Conservation (phyloP, 2,113 vertebrate species). For the Ailurus styani region DNA sequence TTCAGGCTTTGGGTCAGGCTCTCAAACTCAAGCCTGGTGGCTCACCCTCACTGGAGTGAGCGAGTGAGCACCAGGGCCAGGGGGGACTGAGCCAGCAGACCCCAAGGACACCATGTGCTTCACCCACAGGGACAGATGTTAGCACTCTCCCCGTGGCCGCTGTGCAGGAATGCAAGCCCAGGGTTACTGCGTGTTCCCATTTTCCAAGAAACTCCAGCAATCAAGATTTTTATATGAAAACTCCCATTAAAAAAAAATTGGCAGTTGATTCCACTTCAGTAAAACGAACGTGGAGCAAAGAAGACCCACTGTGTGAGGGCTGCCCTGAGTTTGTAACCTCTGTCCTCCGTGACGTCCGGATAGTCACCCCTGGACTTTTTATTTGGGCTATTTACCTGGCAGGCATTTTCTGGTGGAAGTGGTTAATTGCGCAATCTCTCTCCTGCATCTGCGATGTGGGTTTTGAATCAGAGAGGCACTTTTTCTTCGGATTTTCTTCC, state of each 20-base stretch:
- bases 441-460: rapidly evolving
- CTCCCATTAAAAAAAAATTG: not conserved
- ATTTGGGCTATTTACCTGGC: rapidly evolving
- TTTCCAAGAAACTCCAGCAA: not conserved
- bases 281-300: not conserved
- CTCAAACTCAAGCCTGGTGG: not conserved
- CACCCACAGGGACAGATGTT: not conserved
- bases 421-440: not conserved
- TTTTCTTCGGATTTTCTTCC: not conserved
- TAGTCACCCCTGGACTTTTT: rapidly evolving
- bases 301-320: rapidly evolving
- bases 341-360: rapidly evolving
- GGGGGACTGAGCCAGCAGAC: rapidly evolving
- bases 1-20: not conserved
- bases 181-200: rapidly evolving
- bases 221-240: not conserved
- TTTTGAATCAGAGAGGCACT: not conserved
- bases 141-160: rapidly evolving
- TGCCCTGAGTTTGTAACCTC: not conserved
- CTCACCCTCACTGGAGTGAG: not conserved
- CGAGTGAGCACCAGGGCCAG: rapidly evolving
- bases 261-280: not conserved
- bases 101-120: rapidly evolving
- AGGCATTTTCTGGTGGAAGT: rapidly evolving
- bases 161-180: not conserved